Percentiles rank a stretch among this genome's conserved stretches.
These are phyloP conservation scores for Eristalis intricaria DNA, from an alignment of 2,888 invertebrate genomes.

Conservation along the genomic window DNA sequence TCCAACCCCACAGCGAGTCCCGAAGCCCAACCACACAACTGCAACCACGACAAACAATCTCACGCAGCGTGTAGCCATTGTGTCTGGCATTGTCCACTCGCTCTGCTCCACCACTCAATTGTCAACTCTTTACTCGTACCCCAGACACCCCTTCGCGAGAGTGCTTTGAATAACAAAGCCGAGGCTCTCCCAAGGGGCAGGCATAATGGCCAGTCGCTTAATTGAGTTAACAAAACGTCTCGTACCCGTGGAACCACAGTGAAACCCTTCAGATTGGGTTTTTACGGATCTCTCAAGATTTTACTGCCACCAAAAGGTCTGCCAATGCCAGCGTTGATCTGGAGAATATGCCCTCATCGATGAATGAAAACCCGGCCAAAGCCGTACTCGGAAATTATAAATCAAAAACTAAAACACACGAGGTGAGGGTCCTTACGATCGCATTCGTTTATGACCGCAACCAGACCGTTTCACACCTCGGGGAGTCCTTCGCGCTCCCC, in stretches of 20 bases:
- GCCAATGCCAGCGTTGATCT: conserved; percentile 19
- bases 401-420: conserved; percentile 55
- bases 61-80: conserved; percentile 67
- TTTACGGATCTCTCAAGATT: conserved; percentile 12
- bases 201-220: conserved; percentile 60
- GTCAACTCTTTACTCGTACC: conserved; percentile 38
- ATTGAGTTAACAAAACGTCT: conserved; percentile 64
- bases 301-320: conserved; percentile 59
- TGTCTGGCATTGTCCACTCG: conserved; percentile 54
- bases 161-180: conserved; percentile 53
- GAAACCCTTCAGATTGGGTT: conserved; percentile 11
- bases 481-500: conserved; percentile 55
- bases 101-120: conserved; percentile 29
- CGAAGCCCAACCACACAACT: neutral
- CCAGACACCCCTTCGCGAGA: conserved; percentile 5
- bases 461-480: conserved; percentile 69
- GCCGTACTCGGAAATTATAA: conserved; percentile 66
- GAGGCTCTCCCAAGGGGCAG: conserved; percentile 56
- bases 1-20: conserved; percentile 59
- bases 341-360: conserved; percentile 33
- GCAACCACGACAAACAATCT: conserved; percentile 49
- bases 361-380: conserved; percentile 62
- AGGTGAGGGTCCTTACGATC: conserved; percentile 62
- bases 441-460: conserved; percentile 59
- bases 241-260: conserved; percentile 27